Evolutionary conservation across 1,140 invertebrate genomes (phyloP).

Genomic region (Geopemphigus sp.): DNA sequence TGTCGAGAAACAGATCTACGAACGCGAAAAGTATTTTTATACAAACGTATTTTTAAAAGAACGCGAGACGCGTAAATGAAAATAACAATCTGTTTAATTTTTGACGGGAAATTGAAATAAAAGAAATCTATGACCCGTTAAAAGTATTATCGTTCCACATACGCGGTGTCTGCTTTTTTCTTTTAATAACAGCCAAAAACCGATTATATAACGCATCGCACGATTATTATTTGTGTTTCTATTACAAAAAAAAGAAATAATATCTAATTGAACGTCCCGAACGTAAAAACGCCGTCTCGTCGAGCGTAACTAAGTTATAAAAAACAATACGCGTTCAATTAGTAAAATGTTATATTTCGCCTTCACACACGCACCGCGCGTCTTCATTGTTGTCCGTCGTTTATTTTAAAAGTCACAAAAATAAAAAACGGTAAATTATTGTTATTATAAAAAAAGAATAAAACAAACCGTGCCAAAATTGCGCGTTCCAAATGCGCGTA

Average conservation of each 20-base stretch:
- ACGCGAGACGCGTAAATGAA: not conserved
- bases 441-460: not conserved
- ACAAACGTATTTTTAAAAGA: not conserved
- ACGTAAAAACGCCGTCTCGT: not conserved
- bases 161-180: too few species aligned
- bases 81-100: conserved; percentile 10
- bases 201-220: not conserved
- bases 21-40: not conserved
- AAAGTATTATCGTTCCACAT: conserved; percentile 5
- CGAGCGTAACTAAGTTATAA: not conserved
- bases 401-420: conserved; percentile 3
- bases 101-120: conserved; percentile 34
- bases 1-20: conserved; percentile 11
- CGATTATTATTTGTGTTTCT: not conserved
- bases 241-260: not conserved
- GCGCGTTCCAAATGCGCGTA: not conserved
- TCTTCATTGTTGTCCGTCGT: conserved; percentile 30
- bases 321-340: not conserved
- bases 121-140: not conserved
- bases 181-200: conserved; percentile 16
- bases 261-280: not conserved
- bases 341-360: not conserved
- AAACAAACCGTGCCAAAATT: conserved; percentile 21
- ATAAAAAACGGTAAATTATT: conserved; percentile 8
- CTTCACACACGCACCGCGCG: not conserved